Conservation (phyloP, 2,113 vertebrate genomes). For the Leucopsar rothschildi region DNA sequence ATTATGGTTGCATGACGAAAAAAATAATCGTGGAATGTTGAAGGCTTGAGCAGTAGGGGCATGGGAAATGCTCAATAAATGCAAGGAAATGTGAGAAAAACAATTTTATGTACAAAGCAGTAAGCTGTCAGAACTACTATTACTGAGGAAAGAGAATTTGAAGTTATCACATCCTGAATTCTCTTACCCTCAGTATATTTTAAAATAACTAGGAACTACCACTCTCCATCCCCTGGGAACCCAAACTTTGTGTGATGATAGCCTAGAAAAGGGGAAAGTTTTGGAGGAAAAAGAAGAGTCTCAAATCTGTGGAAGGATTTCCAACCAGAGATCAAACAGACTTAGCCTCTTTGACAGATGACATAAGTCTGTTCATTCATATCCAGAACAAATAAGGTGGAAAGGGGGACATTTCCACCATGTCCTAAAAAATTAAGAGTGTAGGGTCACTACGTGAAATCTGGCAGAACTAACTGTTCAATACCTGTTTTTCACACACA, state of each 20-base stretch:
- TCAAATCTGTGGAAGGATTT: not conserved
- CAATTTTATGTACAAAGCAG: too few species aligned
- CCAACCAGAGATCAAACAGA: not conserved
- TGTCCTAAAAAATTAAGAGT: not conserved
- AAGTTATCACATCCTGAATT: not conserved
- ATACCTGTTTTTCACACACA: rapidly evolving
- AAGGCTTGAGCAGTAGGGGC: not conserved
- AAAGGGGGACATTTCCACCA: not conserved
- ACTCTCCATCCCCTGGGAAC: not conserved
- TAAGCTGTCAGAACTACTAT: not conserved
- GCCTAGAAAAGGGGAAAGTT: not conserved
- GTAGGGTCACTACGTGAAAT: not conserved
- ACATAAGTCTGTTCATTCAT: not conserved
- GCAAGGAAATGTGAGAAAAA: not conserved
- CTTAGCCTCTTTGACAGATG: not conserved
- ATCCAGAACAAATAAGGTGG: not conserved
- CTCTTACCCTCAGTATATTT: not conserved
- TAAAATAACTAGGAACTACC: not conserved
- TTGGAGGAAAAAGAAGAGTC: not conserved
- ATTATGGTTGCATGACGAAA: not conserved
- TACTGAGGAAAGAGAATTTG: not conserved
- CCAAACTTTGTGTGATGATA: not conserved
- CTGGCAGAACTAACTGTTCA: not conserved
- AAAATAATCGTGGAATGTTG: not conserved
- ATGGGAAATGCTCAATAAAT: not conserved